Evolutionary conservation across 2,888 invertebrate species (phyloP).

Genomic region (Sthenelais limicola): DNA sequence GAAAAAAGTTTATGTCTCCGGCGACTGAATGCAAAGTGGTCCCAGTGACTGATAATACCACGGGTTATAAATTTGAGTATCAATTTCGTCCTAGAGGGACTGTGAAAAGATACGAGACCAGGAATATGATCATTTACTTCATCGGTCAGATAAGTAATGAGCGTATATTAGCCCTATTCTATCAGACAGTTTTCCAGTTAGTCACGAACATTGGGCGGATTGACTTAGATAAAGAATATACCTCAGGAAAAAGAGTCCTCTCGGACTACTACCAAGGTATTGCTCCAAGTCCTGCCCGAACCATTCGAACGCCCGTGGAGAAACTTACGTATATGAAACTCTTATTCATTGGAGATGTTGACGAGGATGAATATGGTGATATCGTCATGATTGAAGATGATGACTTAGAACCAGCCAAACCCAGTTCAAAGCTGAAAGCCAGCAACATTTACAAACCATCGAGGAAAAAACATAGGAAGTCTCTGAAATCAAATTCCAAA

Average conservation of each 20-base stretch:
- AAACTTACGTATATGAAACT: conserved; percentile 32
- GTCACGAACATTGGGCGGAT: conserved; percentile 11
- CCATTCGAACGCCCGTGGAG: conserved; percentile 17
- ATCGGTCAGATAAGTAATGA: conserved; percentile 34
- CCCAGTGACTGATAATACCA: conserved; percentile 12
- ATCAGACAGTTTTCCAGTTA: conserved; percentile 19
- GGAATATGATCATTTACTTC: conserved; percentile 8
- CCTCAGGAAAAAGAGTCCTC: conserved; percentile 14
- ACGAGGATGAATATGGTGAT: neutral
- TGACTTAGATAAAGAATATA: conserved; percentile 24
- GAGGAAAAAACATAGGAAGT: no score
- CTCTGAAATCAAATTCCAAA: no score
- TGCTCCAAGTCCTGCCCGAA: conserved; percentile 9
- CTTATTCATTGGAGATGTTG: conserved; percentile 4
- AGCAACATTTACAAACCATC: conserved; percentile 12
- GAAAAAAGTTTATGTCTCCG: neutral
- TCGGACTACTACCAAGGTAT: conserved; percentile 1
- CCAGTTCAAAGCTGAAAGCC: conserved; percentile 1
- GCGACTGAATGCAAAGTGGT: conserved; percentile 2
- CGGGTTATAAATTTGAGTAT: conserved; percentile 29
- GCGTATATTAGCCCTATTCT: conserved; percentile 10
- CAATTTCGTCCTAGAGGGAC: conserved; percentile 5
- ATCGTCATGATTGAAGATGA: neutral
- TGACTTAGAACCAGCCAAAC: neutral
- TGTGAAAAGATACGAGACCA: conserved; percentile 8